Base-by-base conservation (phyloP, 2,113 vertebrate species). In the Lethenteron camtschaticum region DNA sequence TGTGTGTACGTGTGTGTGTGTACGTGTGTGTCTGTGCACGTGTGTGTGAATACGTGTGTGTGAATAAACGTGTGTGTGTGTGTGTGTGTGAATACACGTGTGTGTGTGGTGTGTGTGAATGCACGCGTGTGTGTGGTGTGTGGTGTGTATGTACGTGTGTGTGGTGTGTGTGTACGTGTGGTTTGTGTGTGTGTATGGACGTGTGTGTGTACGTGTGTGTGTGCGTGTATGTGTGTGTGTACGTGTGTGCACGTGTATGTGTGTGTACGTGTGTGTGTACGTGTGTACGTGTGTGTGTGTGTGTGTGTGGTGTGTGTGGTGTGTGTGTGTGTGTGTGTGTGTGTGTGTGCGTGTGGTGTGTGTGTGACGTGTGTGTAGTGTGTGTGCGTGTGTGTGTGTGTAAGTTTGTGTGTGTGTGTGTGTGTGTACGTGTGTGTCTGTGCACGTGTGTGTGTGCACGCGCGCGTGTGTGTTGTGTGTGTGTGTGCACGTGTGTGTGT, bases 151-250 rank as follows among this genome's bases (percentile, higher is more conserved):
- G 60, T 2, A 20, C 20, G 63, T 66, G 63, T 66, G 8, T 66
- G 60, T 66, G 60, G 60, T 66, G 60, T 66, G 7, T 9, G 10
- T 66, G 7, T 2, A 20, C 20, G 60, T 66, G 60, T 66, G 60
- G 60, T 66, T 2, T 66, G 60, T 10, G 60, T 66, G 60, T 66
- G 6, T 66, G 60, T 66, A 1, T 66, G 60, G 60, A 18, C 18
- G 60, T 66, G 60, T 5, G 60, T 66, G 60, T 66, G 60, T 66
- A n/a, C n/a, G n/a, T n/a, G n/a, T n/a, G n/a, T n/a, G n/a, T n/a
- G n/a, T n/a, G n/a, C n/a, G n/a, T n/a, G n/a, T n/a, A n/a, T n/a
- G n/a, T n/a, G n/a, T n/a, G 60, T 9, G 9, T 10, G 6, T 66
- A n/a, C n/a, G 60, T 66, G 9, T 66, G 60, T 18, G 2, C 3